Conservation (phyloP, 2,797 vertebrate species). For the Parauchenoglanis ngamensis region DNA sequence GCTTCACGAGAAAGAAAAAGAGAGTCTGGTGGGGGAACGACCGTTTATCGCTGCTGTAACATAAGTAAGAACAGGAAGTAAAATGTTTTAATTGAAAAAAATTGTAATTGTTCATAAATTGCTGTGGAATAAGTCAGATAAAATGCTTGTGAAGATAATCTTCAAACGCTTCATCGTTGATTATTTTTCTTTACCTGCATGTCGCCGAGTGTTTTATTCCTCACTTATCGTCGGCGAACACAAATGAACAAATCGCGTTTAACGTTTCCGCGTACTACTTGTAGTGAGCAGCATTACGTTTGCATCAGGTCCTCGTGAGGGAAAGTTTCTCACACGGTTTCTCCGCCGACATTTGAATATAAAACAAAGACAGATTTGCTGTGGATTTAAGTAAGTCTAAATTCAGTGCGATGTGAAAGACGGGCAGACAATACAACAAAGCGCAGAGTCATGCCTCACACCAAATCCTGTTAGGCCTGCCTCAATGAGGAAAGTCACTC, state of each 20-base stretch:
- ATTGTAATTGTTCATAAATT: not conserved
- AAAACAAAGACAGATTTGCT: slow-evolving; percentile 45
- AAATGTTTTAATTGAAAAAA: not conserved
- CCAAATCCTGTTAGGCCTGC: slow-evolving; percentile 59
- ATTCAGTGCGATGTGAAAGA: slow-evolving; percentile 40
- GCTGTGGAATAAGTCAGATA: not conserved
- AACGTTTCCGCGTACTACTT: not conserved
- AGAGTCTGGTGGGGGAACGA: not conserved
- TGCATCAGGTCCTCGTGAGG: slow-evolving; percentile 31
- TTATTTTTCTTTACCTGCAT: not conserved
- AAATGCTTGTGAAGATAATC: not conserved
- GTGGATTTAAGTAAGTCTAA: slow-evolving; percentile 43
- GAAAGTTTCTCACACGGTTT: slow-evolving; percentile 20
- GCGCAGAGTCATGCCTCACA: slow-evolving; percentile 51
- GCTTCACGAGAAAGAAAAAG: not conserved
- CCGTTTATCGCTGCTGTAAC: not conserved
- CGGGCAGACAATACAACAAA: slow-evolving; percentile 51
- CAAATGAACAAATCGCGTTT: too few relatives aligned
- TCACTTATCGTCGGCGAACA: not conserved
- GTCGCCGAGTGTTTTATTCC: not conserved
- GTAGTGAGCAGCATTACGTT: not conserved
- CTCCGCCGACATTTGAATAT: slow-evolving; percentile 34
- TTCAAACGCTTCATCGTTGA: not conserved
- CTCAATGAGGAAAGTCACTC: slow-evolving; percentile 46
- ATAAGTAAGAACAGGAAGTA: not conserved